These are phyloP conservation scores for Polydrusus pterygomalis DNA, from an alignment of 2,888 invertebrate species.

Conservation along the genomic window DNA sequence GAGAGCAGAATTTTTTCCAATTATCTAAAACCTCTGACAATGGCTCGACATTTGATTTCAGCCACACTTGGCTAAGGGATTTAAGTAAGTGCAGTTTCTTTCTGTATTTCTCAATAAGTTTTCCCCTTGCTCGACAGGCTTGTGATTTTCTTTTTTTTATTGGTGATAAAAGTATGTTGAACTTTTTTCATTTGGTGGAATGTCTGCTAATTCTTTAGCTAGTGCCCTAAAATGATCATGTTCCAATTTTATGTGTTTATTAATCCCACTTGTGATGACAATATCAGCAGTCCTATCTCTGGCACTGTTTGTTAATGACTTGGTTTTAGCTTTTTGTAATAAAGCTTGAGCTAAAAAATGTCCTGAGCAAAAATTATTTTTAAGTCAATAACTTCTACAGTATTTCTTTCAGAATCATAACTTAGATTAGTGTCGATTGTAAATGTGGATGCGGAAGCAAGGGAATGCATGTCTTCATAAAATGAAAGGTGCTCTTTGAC, in stretches of 20 bases:
- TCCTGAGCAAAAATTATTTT: neutral
- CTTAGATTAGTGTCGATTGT: neutral
- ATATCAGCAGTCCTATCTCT: constrained; percentile 22
- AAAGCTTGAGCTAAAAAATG: constrained; percentile 6
- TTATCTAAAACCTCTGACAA: no score
- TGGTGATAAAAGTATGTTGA: constrained; percentile 16
- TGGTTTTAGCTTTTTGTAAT: constrained; percentile 1
- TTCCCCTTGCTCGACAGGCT: constrained; percentile 15
- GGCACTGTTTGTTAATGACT: neutral
- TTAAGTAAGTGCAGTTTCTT: constrained; percentile 13
- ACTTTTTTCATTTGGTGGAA: constrained; percentile 5
- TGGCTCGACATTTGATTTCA: no score
- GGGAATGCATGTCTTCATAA: neutral
- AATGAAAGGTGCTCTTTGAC: neutral
- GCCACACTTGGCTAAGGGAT: no score
- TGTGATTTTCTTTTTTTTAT: constrained; percentile 14
- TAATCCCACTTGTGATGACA: neutral
- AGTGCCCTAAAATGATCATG: constrained; percentile 4
- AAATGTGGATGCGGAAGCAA: constrained; percentile 1
- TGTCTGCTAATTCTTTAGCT: constrained; percentile 6
- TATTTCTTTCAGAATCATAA: neutral
- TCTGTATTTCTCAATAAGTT: constrained; percentile 20
- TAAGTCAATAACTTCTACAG: neutral
- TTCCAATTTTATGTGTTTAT: constrained; percentile 14
- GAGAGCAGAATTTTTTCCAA: no score